Percentiles rank a stretch among this genome's conserved stretches.
Evolutionary conservation across 2,113 vertebrate species (phyloP).

Genomic region (Aleadryas rufinucha): DNA sequence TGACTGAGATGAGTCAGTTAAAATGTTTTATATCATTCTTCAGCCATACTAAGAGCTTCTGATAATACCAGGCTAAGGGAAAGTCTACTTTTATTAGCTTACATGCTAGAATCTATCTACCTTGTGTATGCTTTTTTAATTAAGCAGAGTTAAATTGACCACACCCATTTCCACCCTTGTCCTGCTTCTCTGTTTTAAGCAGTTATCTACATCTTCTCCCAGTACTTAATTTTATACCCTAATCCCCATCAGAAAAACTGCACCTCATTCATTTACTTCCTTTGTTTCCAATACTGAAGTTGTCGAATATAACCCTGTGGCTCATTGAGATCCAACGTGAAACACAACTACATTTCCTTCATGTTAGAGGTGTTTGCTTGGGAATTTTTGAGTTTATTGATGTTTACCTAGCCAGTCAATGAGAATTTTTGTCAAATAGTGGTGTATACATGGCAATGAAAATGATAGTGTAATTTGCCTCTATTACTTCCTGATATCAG

Average conservation of each 20-base stretch:
- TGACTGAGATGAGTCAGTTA: not conserved
- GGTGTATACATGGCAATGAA: constrained; percentile 29
- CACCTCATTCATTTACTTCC: constrained; percentile 10
- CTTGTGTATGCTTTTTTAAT: not conserved
- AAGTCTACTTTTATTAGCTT: not conserved
- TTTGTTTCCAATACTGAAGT: not conserved
- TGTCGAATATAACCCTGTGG: not conserved
- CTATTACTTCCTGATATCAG: constrained; percentile 59
- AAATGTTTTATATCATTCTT: not conserved
- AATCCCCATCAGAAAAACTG: not conserved
- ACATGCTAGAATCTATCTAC: not conserved
- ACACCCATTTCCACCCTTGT: not conserved
- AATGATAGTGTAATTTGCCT: constrained; percentile 55
- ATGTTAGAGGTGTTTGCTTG: constrained; percentile 1
- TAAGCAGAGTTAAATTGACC: not conserved
- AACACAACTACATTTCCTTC: not conserved
- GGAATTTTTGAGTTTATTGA: not conserved
- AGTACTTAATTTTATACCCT: not conserved
- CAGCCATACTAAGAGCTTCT: not conserved
- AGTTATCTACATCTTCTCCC: not conserved
- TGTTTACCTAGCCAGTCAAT: not conserved
- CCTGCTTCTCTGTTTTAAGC: not conserved
- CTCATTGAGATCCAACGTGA: not conserved
- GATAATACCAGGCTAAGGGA: not conserved
- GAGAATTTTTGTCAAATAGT: constrained; percentile 15